Evolutionary conservation across 2,113 vertebrate species (phyloP), one percentile per base, ranked within the genome.

Genomic region (Phainopepla nitens): DNA sequence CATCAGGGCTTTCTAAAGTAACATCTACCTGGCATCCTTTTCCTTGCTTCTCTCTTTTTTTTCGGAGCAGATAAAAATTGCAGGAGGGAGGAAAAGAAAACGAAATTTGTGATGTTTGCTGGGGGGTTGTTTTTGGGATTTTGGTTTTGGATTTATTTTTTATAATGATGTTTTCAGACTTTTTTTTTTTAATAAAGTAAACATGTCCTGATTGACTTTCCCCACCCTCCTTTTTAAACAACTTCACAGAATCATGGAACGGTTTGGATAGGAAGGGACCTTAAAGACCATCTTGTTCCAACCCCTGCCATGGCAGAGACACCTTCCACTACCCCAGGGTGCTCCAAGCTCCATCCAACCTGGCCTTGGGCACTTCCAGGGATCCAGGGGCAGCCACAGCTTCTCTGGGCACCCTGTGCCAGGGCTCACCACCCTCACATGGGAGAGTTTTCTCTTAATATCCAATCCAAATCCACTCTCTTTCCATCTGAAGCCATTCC

Each of bases 261-360:
- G 0, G 24, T 35, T 60, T 61, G 16, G 14, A 24, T 31, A 61
- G n/a, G 25, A 76, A 54, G 6, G 8, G 7, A 21, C 2, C 3
- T 60, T 22, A 31, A 60, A 53, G 24, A 5, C 0, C 24, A 54
- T 19, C 12, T 5, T 1, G 2, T 41, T 41, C 66, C n/a, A 41
- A 0, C 6, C 20, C 28, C 15, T 47, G 29, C n/a, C n/a, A 20
- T 20, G 15, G 5, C n/a, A 80, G n/a, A 25, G 15, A 33, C 39
- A 60, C 1, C 8, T 73, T 4, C 53, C 45, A 61, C 21, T 1
- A 0, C 0, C 17, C 41, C 54, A 54, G 21, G 25, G 0, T 4
- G 47, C 25, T 61, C 87, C 78, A 81, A 66, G 6, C 6, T 23
- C 18, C 0, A 0, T 14, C 31, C 61, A 68, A 0, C 29, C 53